Conservation (phyloP, 35 echinoderm and acorn worm genomes). For the Diadema setosum region DNA sequence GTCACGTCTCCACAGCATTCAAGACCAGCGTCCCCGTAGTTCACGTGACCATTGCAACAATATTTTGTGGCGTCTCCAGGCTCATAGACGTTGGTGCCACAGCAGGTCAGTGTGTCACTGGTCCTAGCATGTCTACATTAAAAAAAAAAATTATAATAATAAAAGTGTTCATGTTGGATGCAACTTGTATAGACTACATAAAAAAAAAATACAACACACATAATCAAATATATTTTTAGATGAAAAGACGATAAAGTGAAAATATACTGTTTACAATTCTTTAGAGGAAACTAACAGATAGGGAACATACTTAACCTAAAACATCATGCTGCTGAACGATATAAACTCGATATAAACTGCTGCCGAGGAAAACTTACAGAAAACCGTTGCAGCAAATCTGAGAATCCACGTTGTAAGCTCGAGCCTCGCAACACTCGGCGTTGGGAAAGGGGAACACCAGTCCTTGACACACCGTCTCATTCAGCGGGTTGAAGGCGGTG, state of each 20-base stretch:
- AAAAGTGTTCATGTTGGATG: too few species aligned
- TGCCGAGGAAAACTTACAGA: conserved; percentile 13
- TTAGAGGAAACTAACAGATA: too few species aligned
- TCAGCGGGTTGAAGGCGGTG: conserved; percentile 20
- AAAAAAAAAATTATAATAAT: conserved; percentile 16
- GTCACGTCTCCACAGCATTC: conserved; percentile 38
- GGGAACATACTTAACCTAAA: too few species aligned
- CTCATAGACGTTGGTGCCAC: conserved; percentile 7
- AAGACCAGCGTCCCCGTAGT: neutral
- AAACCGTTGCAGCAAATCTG: conserved; percentile 50
- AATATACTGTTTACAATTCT: too few species aligned
- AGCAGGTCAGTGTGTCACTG: neutral
- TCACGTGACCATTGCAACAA: conserved; percentile 27
- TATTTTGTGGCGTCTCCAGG: neutral
- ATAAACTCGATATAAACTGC: too few species aligned
- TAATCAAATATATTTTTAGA: too few species aligned
- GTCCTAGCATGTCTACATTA: neutral
- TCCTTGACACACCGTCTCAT: conserved; percentile 52
- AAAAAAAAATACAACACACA: too few species aligned
- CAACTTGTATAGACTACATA: too few species aligned
- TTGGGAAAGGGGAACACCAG: neutral
- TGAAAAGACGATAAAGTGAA: too few species aligned
- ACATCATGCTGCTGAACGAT: too few species aligned
- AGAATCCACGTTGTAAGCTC: neutral
- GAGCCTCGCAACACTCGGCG: conserved; percentile 31